Percentiles rank a stretch among this genome's conserved stretches.
Evolutionary conservation across 2,797 vertebrate species (phyloP).

Genomic region (Coranthus polyacanthus): DNA sequence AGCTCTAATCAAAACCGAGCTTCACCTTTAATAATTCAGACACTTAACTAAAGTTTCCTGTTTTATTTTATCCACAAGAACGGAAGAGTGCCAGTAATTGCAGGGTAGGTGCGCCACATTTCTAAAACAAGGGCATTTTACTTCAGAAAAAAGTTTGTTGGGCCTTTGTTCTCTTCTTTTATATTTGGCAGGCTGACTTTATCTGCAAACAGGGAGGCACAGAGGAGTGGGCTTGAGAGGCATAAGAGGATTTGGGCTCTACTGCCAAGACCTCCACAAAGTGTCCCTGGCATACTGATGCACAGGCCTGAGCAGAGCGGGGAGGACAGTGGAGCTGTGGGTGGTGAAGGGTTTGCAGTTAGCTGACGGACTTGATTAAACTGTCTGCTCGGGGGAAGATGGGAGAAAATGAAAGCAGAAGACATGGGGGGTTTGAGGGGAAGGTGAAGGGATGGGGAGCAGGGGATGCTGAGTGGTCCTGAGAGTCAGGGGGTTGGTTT

Average conservation of each 20-base stretch:
- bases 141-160: conserved; percentile 43
- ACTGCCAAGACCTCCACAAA: conserved; percentile 66
- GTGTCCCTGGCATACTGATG: conserved; percentile 78
- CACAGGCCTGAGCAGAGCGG: conserved; percentile 37
- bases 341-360: conserved; percentile 62
- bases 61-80: conserved; percentile 1
- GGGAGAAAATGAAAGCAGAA: conserved; percentile 72
- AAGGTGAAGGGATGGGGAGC: conserved; percentile 4
- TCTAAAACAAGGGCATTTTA: conserved; percentile 50
- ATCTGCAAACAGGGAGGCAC: conserved; percentile 64
- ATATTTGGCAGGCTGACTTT: conserved; percentile 60
- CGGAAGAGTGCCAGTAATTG: conserved; percentile 4
- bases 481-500: conserved; percentile 39
- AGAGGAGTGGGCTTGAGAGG: conserved; percentile 57
- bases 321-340: conserved; percentile 40
- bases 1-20: conserved; percentile 7
- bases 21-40: conserved; percentile 2
- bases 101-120: neutral
- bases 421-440: conserved; percentile 28
- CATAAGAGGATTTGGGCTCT: conserved; percentile 72
- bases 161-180: conserved; percentile 33
- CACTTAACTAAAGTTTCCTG: neutral
- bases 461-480: conserved; percentile 40
- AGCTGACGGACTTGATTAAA: conserved; percentile 78
- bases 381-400: conserved; percentile 70